A percentile compares a stretch with the other conserved stretches of the same genome.
phyloP scores from a whole-genome alignment of 2,888 invertebrate species.

The Archips crataeganus region DNA sequence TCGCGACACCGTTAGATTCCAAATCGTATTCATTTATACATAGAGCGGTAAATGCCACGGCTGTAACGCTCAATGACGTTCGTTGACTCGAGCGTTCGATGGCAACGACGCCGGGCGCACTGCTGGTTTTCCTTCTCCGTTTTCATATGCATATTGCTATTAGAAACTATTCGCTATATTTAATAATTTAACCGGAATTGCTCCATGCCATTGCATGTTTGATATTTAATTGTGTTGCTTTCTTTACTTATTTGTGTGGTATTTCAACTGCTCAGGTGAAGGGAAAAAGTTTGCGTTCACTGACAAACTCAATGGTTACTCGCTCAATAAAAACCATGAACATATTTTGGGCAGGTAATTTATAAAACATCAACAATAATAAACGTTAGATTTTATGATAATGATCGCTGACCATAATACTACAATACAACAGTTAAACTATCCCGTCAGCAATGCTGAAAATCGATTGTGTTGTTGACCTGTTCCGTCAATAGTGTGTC shows the following conservation, averaged over 20 bases:
- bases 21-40: conserved; percentile 54
- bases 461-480: conserved; percentile 32
- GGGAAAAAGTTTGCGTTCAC: background rate
- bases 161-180: conserved; percentile 70
- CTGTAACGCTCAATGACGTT: conserved; percentile 79
- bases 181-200: conserved; percentile 20
- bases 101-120: conserved; percentile 66
- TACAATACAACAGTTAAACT: background rate
- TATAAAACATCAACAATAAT: background rate
- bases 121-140: conserved; percentile 85
- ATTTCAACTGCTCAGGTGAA: background rate
- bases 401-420: background rate
- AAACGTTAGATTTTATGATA: background rate
- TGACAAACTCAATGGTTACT: background rate
- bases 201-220: conserved; percentile 2
- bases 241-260: background rate
- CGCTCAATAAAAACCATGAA: background rate
- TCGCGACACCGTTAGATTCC: conserved; percentile 52
- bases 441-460: conserved; percentile 4
- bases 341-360: background rate
- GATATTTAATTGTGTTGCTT: background rate
- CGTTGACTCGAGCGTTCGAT: conserved; percentile 84
- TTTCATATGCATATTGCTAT: conserved; percentile 84
- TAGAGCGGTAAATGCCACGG: conserved; percentile 57
- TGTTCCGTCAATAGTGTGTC: conserved; percentile 39